Conservation (phyloP, 2,888 invertebrate genomes). For the Drosophila kanekoi region DNA sequence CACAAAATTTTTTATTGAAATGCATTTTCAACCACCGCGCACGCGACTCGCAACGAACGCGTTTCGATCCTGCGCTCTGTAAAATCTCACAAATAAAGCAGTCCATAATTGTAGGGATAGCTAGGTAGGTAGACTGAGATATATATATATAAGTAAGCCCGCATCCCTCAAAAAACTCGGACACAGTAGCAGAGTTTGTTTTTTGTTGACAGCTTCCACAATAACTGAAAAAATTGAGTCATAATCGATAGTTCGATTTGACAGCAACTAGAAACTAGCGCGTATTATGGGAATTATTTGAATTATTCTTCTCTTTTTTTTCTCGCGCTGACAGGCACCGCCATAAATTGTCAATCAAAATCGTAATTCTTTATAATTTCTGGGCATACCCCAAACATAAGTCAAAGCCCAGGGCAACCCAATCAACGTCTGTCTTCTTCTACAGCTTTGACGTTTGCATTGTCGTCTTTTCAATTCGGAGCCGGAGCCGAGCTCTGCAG, state of each 20-base stretch:
- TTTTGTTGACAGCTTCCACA: slow-evolving; percentile 49
- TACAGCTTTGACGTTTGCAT: slow-evolving; percentile 70
- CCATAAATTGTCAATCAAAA: slow-evolving; percentile 61
- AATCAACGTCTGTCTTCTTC: slow-evolving; percentile 62
- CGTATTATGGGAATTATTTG: slow-evolving; percentile 41
- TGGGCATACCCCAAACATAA: slow-evolving; percentile 11
- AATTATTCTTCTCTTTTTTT: slow-evolving; percentile 13
- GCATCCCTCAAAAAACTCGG: slow-evolving; percentile 51
- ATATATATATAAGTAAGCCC: slow-evolving; percentile 26
- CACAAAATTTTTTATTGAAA: slow-evolving; percentile 65
- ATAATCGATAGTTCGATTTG: slow-evolving; percentile 63
- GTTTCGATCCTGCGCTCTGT: slow-evolving; percentile 23
- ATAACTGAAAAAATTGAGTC: slow-evolving; percentile 55
- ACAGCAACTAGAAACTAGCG: slow-evolving; percentile 46
- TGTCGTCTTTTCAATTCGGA: slow-evolving; percentile 43
- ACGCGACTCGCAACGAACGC: slow-evolving; percentile 25
- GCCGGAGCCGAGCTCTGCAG: slow-evolving; percentile 39
- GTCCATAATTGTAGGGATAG: slow-evolving; percentile 45
- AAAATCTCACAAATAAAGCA: slow-evolving; percentile 68
- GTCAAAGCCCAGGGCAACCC: slow-evolving; percentile 50
- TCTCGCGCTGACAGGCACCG: slow-evolving; percentile 48
- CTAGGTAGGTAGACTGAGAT: slow-evolving; percentile 55
- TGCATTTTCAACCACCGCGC: slow-evolving; percentile 70
- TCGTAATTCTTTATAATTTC: slow-evolving; percentile 60
- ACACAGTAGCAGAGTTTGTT: slow-evolving; percentile 43